Evolutionary conservation across 2,797 vertebrate species (phyloP), one percentile per base, ranked within the genome.

Genomic region (Taenioides sp.): DNA sequence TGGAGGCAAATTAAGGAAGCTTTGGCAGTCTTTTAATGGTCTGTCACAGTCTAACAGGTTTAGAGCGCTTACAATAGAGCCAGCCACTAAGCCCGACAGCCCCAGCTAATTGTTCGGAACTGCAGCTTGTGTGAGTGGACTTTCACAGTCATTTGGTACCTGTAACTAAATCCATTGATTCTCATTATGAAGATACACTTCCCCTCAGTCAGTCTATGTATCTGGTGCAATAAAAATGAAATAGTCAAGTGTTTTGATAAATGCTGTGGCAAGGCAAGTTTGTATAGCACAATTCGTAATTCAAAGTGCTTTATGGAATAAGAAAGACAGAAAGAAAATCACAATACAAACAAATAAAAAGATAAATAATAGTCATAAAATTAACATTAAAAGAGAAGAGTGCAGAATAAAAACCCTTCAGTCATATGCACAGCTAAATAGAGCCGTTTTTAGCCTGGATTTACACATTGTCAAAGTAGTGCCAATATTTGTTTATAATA

Each of bases 41-140:
- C 91, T 93, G 94, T 94, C 92, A 95, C 87, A 92, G 87, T 91
- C 60, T 76, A 95, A 92, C 89, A 89, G 92, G 92, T 94, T 92
- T 91, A 91, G 90, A 94, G 93, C 86, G 63, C 62, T 89, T 90
- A 94, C 91, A 94, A 91, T 92, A 91, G 94, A 90, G 85, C 86
- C 87, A 82, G 79, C 89, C 89, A 90, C 92, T 91, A 89, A 90
- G 83, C 91, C 89, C 87, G 88, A 88, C 88, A 89, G 92, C 93
- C 93, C 85, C 3, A 82, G 86, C 91, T 94, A 94, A 94, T 91
- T 90, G 91, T 93, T 93, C 92, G 88, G 88, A 90, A 93, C 90
- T 86, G 55, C 72, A 27, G 80, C 67, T 65, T 59, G 40, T 52
- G 59, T 69, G 72, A 75, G 83, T 74, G 75, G 73, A 75, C 76